Conservation (phyloP, 2,113 vertebrate species). For the Misgurnus anguillicaudatus region DNA sequence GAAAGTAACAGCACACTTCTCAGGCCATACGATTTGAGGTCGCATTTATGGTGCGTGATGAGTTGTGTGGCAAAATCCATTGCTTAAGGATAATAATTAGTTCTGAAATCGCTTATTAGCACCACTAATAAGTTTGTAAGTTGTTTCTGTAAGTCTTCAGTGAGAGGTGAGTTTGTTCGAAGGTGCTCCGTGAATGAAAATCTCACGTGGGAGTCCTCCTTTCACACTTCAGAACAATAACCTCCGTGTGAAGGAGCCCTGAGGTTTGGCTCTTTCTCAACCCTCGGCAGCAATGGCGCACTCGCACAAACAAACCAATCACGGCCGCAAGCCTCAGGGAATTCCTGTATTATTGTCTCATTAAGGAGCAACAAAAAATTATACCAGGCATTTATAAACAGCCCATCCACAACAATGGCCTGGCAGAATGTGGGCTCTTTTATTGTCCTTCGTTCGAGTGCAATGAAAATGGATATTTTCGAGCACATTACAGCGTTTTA, state of each 20-base stretch:
- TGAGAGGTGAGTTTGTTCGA: constrained; percentile 48
- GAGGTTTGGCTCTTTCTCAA: constrained; percentile 60
- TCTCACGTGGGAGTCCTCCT: constrained; percentile 40
- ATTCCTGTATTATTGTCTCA: constrained; percentile 26
- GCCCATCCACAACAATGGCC: constrained; percentile 20
- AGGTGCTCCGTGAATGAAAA: constrained; percentile 40
- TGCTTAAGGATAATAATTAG: too few species aligned
- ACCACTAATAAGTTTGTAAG: not conserved
- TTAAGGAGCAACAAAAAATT: constrained; percentile 7
- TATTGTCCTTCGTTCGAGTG: constrained; percentile 4
- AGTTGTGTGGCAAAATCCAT: too few species aligned
- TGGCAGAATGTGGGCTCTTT: not conserved
- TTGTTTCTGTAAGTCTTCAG: constrained; percentile 40
- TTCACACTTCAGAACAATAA: constrained; percentile 64
- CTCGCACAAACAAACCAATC: constrained; percentile 69
- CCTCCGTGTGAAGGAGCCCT: constrained; percentile 52
- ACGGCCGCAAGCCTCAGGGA: constrained; percentile 45
- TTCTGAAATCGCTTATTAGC: too few species aligned
- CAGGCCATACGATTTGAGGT: not conserved
- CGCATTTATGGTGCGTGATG: not conserved
- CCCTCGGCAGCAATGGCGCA: constrained; percentile 66
- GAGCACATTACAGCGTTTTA: constrained; percentile 7
- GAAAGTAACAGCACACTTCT: not conserved
- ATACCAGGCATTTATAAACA: constrained; percentile 23
- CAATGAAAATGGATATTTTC: constrained; percentile 5